Conservation (phyloP, 2,113 vertebrate genomes). For the Cygnus buccinator region DNA sequence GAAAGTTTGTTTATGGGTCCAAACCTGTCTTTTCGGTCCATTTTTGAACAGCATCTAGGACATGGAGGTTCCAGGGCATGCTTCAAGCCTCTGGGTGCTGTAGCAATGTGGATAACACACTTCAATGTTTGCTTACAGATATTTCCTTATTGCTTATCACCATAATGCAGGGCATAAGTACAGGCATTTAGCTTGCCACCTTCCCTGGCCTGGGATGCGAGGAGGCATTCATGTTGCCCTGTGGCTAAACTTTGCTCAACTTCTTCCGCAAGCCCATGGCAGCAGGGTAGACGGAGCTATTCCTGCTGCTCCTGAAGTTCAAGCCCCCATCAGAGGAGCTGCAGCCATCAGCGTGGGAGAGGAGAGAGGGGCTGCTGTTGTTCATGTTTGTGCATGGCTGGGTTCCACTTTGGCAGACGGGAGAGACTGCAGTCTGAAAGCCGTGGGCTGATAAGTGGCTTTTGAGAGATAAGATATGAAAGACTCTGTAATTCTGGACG, state of each 20-base stretch:
- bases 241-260: not conserved
- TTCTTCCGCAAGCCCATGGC: not conserved
- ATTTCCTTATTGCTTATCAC: not conserved
- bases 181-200: not conserved
- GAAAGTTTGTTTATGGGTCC: not conserved
- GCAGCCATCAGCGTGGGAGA: slow-evolving; percentile 43
- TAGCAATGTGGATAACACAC: accelerated
- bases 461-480: slow-evolving; percentile 73
- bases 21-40: not conserved
- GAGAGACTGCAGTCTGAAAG: slow-evolving; percentile 69
- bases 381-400: slow-evolving; percentile 53
- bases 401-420: slow-evolving; percentile 64
- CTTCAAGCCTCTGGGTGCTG: not conserved
- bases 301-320: not conserved
- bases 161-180: not conserved
- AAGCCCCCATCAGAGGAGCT: slow-evolving; percentile 33
- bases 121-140: not conserved
- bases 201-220: not conserved
- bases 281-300: not conserved
- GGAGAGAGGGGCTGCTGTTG: slow-evolving; percentile 43
- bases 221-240: not conserved
- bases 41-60: not conserved
- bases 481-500: slow-evolving; percentile 60
- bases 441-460: slow-evolving; percentile 62
- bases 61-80: not conserved